Base-by-base conservation (phyloP, 2,113 vertebrate genomes). In the Candoia aspera region DNA sequence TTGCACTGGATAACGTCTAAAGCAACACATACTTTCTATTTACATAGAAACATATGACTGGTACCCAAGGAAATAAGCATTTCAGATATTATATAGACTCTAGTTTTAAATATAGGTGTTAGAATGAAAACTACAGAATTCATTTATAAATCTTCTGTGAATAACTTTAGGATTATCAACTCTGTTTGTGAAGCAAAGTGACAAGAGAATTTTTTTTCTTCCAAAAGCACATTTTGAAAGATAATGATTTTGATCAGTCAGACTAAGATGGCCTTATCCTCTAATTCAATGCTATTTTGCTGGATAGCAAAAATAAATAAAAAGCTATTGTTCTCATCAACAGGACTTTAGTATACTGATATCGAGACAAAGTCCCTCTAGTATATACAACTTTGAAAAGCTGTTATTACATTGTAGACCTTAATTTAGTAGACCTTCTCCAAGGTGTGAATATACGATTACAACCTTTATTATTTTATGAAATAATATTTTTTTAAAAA, bases 291-390 rank as follows among this genome's bases (percentile, higher is more conserved):
- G 46, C n/a, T 91, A n/a, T 87, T 42, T 90, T 46, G 0, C 42
- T 3, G 33, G 46, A 73, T 73, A 73, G 42, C 24, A 94, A 53
- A 79, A 68, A 91, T 87, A 85, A 87, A 55, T n/a, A 15, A 64
- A 8, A 94, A 0, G 0, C 8, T 91, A 11, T 15, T 93, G 37
- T 94, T 54, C 42, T 93, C 58, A 73, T 29, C 0, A 54, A 62
- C 17, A 64, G 86, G 37, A 90, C 55, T n/a, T 23, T 4, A 64
- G 55, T 87, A 88, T 4, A 15, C 90, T 89, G 33, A 24, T 85
- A 73, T 92, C 3, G 0, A 55, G 53, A 55, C 33, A 85, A 2
- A 55, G 26, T 68, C 87, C 49, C 53, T 90, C 42, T 55, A 91
- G 59, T 83, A 49, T 83, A 42, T 88, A 55, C 19, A 53, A 79